Conservation (phyloP, 2,113 vertebrate genomes). For the Cynopterus brachyotis region DNA sequence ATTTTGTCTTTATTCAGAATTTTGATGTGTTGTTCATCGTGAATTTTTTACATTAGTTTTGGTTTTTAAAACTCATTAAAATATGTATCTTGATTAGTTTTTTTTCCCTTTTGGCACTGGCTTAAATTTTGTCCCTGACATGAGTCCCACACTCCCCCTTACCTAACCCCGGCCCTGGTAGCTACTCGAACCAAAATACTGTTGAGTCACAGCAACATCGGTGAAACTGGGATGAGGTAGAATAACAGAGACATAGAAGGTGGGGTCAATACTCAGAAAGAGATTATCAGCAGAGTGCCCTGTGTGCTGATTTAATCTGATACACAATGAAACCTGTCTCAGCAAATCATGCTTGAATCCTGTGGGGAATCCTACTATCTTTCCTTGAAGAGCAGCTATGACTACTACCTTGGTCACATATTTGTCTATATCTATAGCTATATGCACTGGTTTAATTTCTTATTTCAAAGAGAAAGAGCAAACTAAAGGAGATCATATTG, state of each 20-base stretch:
- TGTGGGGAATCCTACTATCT: not conserved
- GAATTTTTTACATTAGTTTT: not conserved
- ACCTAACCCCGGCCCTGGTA: not conserved
- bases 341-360: not conserved
- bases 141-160: fast-evolving
- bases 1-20: not conserved
- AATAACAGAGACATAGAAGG: not conserved
- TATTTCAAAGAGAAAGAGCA: not conserved
- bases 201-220: not conserved
- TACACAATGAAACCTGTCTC: not conserved
- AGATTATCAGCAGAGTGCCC: not conserved
- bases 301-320: not conserved
- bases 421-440: not conserved
- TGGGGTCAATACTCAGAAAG: not conserved
- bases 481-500: not conserved
- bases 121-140: not conserved
- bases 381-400: not conserved
- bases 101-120: not conserved
- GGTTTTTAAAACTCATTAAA: not conserved
- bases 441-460: not conserved
- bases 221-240: not conserved
- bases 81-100: not conserved
- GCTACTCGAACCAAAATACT: not conserved
- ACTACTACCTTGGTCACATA: not conserved
- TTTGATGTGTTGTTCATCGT: not conserved